Conservation (phyloP, 2,113 vertebrate species). For the Phalacrocorax brasilianus region DNA sequence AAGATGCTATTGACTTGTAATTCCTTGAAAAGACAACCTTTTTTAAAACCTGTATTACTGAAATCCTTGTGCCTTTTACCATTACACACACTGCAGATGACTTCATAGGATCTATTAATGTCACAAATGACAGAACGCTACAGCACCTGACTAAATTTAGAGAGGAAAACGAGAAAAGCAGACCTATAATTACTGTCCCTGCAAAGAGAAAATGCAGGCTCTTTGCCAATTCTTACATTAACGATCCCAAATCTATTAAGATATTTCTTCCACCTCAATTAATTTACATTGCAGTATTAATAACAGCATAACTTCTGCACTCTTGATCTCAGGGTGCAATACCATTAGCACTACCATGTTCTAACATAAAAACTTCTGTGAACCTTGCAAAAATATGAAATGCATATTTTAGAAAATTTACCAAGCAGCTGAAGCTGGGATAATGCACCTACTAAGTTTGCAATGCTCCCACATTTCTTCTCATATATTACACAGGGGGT, state of each 20-base stretch:
- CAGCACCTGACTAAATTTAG: neutral
- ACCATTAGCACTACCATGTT: neutral
- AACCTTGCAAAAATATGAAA: neutral
- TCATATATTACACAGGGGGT: neutral
- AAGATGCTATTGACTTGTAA: neutral
- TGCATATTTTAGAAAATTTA: neutral
- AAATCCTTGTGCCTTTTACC: neutral
- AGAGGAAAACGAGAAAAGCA: neutral
- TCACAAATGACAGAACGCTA: neutral
- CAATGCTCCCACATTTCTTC: neutral
- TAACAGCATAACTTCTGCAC: neutral
- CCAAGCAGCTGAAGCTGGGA: neutral
- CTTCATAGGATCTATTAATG: neutral
- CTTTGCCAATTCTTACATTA: conserved; percentile 31
- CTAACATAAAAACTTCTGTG: neutral
- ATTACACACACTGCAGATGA: neutral
- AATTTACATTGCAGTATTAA: neutral
- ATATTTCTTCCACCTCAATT: neutral
- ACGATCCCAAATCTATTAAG: neutral
- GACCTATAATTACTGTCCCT: neutral
- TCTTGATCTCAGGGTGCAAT: neutral
- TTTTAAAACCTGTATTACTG: neutral
- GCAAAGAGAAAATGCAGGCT: neutral
- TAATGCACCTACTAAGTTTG: neutral
- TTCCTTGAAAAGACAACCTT: neutral